phyloP scores from a whole-genome alignment of 1,140 invertebrate genomes.

The Rhopalosiphum maidis region DNA sequence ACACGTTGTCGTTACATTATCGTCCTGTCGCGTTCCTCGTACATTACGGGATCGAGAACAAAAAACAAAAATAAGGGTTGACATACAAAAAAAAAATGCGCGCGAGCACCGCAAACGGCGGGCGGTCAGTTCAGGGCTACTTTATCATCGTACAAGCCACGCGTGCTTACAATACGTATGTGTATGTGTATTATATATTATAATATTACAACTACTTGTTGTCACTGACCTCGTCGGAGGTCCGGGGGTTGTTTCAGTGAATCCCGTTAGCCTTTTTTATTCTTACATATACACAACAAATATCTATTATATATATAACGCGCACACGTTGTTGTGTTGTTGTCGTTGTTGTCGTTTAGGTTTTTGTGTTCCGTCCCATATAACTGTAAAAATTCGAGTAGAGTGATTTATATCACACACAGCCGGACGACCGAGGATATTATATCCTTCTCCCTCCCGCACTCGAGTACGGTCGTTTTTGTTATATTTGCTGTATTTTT shows the following conservation, averaged over 20 bases:
- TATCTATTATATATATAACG: neutral
- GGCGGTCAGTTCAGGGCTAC: conserved; percentile 22
- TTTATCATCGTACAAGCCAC: neutral
- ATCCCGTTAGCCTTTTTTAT: conserved; percentile 37
- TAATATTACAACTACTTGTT: conserved; percentile 43
- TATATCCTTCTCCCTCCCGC: neutral
- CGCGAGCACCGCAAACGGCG: neutral
- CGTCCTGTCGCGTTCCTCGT: neutral
- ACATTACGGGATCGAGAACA: neutral
- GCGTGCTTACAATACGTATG: neutral
- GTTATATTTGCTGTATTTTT: neutral
- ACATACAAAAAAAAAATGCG: neutral
- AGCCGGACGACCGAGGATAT: neutral
- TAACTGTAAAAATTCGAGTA: conserved; percentile 9
- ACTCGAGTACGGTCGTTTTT: neutral
- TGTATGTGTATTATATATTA: neutral
- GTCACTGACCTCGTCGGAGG: neutral
- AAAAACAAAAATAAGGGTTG: conserved; percentile 21
- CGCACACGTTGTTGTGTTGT: neutral
- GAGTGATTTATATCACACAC: neutral
- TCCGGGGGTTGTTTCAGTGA: neutral
- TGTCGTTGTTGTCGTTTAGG: neutral
- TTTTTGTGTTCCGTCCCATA: neutral
- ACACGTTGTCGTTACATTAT: neutral
- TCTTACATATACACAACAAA: neutral